Conservation (phyloP, 2,888 invertebrate species). For the Junonia oenone region DNA sequence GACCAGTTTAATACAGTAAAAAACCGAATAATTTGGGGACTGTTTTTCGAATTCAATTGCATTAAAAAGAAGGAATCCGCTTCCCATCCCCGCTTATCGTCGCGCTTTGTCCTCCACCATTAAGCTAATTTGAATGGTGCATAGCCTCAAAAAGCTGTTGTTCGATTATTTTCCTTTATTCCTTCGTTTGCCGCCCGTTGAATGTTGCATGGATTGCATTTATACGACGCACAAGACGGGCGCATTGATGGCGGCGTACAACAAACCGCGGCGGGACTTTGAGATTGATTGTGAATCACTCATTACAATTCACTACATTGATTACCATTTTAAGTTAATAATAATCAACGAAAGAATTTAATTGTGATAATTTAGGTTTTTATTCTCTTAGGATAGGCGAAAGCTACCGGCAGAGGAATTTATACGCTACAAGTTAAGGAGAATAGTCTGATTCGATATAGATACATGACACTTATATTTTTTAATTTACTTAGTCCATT, state of each 20-base stretch:
- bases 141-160: slow-evolving; percentile 72
- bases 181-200: slow-evolving; percentile 54
- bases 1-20: slow-evolving; percentile 17
- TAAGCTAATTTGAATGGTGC: slow-evolving; percentile 78
- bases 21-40: slow-evolving; percentile 29
- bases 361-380: too few species aligned
- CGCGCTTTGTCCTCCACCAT: slow-evolving; percentile 71
- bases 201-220: slow-evolving; percentile 62
- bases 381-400: too few species aligned
- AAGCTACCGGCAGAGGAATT: too few species aligned
- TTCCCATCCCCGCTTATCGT: slow-evolving; percentile 65
- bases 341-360: too few species aligned
- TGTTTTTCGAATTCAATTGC: slow-evolving; percentile 51
- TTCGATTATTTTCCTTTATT: slow-evolving; percentile 71
- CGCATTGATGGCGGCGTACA: slow-evolving; percentile 60
- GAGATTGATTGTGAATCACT: slow-evolving; percentile 17
- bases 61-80: slow-evolving; percentile 47
- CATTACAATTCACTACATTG: slow-evolving; percentile 5
- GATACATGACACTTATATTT: too few species aligned
- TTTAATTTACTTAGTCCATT: too few species aligned
- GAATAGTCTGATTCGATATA: too few species aligned
- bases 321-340: background rate
- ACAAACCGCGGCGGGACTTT: slow-evolving; percentile 30
- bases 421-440: too few species aligned
- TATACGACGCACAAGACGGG: slow-evolving; percentile 59